Base-by-base conservation (phyloP, 2,113 vertebrate genomes). In the Eurypyga helias region DNA sequence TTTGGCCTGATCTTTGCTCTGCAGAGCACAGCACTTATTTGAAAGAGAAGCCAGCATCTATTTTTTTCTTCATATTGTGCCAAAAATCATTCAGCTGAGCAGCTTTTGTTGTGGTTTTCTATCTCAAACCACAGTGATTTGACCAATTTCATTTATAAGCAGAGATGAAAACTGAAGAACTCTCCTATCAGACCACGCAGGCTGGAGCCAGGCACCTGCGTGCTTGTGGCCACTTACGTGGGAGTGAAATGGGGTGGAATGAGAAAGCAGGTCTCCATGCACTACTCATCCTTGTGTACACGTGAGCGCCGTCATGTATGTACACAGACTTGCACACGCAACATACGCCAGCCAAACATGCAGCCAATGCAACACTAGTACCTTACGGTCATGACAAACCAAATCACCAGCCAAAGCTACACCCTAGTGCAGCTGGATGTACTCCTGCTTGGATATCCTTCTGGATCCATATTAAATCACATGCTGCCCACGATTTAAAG, bases 1-100 rank as follows among this genome's bases (percentile, higher is more conserved):
- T 98, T 98, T 97, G 98, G 98, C 98, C 98, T 99, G 99, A 99
- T 99, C 99, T 99, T 98, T 98, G 98, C 98, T 98, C 98, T 97
- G 97, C 98, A 98, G 95, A 98, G 98, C 98, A 98, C 98, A 98
- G 98, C 98, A 83, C 80, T 95, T 87, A 98, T 98, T 98, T 98
- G 98, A 98, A 98, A 98, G 98, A 98, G 98, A 98, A 98, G 98
- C 96, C 96, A 97, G 97, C 96, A 98, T 97, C 98, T 97, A 96
- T 97, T 98, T 98, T 97, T 97, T 95, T 96, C 96, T 98, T 98
- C 97, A 98, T 97, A 97, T 96, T 95, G 97, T 98, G 98, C 98
- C 98, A 98, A 97, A 98, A 97, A 98, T 98, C 98, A 98, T 97
- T 98, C 98, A 98, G 97, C 98, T 97, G 97, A 97, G 97, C 96